Conservation (phyloP, 2,113 vertebrate species). For the Nesogale talazaci region DNA sequence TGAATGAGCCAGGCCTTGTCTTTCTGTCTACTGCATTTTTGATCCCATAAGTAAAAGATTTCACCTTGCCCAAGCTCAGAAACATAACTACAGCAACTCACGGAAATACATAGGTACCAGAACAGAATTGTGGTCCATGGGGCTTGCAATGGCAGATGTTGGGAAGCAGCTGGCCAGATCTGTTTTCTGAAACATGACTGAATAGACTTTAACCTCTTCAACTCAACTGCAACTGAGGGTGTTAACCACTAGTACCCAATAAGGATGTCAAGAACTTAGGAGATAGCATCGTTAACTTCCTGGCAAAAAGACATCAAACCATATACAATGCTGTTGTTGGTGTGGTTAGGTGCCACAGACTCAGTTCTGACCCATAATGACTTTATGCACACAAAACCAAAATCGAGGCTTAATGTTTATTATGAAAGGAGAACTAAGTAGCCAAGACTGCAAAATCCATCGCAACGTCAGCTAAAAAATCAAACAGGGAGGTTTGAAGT, state of each 20-base stretch:
- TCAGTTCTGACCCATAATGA: too few relatives aligned
- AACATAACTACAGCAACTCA: not conserved
- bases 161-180: not conserved
- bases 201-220: not conserved
- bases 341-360: too few relatives aligned
- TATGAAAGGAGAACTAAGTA: not conserved
- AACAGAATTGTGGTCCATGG: not conserved
- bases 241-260: not conserved
- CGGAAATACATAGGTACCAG: not conserved
- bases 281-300: not conserved
- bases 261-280: not conserved
- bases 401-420: not conserved
- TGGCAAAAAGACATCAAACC: not conserved
- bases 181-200: not conserved
- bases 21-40: not conserved
- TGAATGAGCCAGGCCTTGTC: not conserved
- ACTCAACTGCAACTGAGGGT: not conserved
- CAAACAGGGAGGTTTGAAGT: too few relatives aligned
- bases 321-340: not conserved
- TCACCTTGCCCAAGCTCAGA: not conserved
- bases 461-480: slow-evolving; percentile 19
- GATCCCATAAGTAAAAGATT: not conserved
- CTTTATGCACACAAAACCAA: too few relatives aligned
- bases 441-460: not conserved
- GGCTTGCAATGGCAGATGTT: not conserved